phyloP scores from a whole-genome alignment of 2,888 invertebrate species.

The Psococerastis gibbosa region DNA sequence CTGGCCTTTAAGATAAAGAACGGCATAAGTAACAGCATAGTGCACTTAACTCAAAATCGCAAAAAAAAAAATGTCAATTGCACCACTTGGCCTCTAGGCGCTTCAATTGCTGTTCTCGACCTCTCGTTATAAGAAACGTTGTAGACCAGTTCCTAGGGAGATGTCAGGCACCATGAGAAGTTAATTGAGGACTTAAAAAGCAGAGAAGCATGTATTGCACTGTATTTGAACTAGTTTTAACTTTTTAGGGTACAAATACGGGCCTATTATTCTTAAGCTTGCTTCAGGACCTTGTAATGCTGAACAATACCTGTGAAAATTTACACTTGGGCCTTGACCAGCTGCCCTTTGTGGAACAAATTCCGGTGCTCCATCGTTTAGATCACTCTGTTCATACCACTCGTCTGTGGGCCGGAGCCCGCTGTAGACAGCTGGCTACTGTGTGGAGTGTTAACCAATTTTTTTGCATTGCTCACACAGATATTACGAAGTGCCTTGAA shows the following conservation, averaged over 20 bases:
- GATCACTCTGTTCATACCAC: slow-evolving; percentile 43
- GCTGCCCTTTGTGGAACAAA: slow-evolving; percentile 63
- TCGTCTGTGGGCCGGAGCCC: slow-evolving; percentile 55
- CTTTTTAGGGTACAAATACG: slow-evolving; percentile 33
- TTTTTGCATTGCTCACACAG: slow-evolving; percentile 31
- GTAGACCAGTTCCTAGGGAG: too few species aligned
- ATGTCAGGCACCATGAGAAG: too few species aligned
- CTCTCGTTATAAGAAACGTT: too few species aligned
- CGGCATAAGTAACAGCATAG: too few species aligned
- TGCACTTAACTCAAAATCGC: too few species aligned
- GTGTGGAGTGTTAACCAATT: slow-evolving; percentile 58
- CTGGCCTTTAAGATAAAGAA: too few species aligned
- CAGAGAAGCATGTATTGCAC: too few species aligned
- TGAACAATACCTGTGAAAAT: slow-evolving; percentile 58
- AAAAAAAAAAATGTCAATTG: too few species aligned
- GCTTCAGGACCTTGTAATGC: slow-evolving; percentile 45
- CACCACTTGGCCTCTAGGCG: too few species aligned
- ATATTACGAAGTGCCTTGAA: slow-evolving; percentile 24
- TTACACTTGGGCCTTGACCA: slow-evolving; percentile 37
- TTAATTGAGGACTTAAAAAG: too few species aligned
- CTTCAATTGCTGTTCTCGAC: too few species aligned
- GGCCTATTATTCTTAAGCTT: slow-evolving; percentile 42
- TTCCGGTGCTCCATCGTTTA: slow-evolving; percentile 53
- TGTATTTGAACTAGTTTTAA: too few species aligned
- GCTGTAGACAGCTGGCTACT: slow-evolving; percentile 50